Evolutionary conservation across 53 echinoderm and acorn worm genomes (phyloP).

Genomic region (Glandiceps talaboti): DNA sequence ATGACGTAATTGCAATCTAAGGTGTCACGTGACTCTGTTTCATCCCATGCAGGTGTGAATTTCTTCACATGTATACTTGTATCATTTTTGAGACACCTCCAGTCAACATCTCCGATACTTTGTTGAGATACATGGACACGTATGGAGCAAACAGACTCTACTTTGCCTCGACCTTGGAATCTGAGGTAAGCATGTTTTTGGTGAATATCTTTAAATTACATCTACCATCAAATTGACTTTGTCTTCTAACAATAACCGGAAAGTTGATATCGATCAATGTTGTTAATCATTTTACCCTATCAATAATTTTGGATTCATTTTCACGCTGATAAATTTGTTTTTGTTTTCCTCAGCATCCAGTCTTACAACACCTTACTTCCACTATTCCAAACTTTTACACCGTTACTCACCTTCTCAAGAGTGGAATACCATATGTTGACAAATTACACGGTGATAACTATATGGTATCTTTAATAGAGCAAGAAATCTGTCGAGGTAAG

Average conservation of each 20-base stretch:
- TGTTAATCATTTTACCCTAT: too few relatives aligned
- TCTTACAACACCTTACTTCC: neutral
- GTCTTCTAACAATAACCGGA: too few relatives aligned
- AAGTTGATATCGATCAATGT: too few relatives aligned
- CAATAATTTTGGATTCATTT: too few relatives aligned
- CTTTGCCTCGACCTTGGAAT: neutral
- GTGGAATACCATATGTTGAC: neutral
- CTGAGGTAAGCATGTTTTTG: neutral
- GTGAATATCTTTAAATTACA: too few relatives aligned
- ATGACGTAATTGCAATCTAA: too few relatives aligned
- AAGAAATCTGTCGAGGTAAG: conserved; percentile 44
- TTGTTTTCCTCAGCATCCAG: neutral
- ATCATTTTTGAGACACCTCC: neutral
- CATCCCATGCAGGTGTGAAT: neutral
- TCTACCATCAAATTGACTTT: too few relatives aligned
- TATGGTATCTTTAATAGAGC: conserved; percentile 31
- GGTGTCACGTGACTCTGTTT: too few relatives aligned
- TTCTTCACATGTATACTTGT: neutral
- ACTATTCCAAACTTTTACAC: neutral
- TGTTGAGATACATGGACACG: neutral
- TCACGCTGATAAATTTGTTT: too few relatives aligned
- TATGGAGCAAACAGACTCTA: neutral
- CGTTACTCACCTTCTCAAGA: neutral
- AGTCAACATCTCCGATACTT: neutral
- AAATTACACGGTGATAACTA: conserved; percentile 21